Percentiles rank a stretch among this genome's conserved stretches.
These are phyloP conservation scores for Fregata magnificens DNA, from an alignment of 2,113 vertebrate species.

Conservation along the genomic window DNA sequence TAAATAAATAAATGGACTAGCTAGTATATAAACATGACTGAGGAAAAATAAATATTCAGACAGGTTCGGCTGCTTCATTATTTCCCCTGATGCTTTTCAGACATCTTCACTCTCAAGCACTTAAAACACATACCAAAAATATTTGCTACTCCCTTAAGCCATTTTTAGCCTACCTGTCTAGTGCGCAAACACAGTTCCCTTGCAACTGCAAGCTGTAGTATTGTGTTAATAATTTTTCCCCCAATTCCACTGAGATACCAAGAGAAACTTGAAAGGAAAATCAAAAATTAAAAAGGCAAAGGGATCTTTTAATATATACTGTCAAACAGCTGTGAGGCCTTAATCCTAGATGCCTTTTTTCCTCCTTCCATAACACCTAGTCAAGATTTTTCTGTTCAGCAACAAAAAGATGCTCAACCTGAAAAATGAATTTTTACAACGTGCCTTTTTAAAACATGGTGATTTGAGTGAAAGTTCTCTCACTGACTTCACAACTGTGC, in stretches of 20 bases:
- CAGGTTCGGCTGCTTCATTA: neutral
- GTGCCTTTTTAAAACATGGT: neutral
- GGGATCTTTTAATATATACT: slow-evolving; percentile 40
- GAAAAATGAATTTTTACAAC: neutral
- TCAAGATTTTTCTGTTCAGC: neutral
- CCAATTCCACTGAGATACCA: neutral
- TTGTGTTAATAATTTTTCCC: slow-evolving; percentile 43
- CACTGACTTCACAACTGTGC: neutral
- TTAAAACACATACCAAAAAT: slow-evolving; percentile 47
- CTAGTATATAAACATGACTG: slow-evolving; percentile 23
- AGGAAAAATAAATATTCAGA: slow-evolving; percentile 43
- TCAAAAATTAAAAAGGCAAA: slow-evolving; percentile 58
- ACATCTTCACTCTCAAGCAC: slow-evolving; percentile 6
- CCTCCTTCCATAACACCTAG: neutral
- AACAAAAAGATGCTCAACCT: slow-evolving; percentile 3
- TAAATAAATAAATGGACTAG: neutral
- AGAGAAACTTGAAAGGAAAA: slow-evolving; percentile 58
- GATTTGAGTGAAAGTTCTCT: neutral
- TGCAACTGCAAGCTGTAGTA: neutral
- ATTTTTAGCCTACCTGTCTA: slow-evolving; percentile 61
- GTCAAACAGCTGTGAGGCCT: slow-evolving; percentile 30
- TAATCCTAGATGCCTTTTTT: slow-evolving; percentile 24
- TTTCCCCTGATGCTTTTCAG: slow-evolving; percentile 32
- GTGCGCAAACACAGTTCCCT: neutral
- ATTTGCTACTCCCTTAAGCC: slow-evolving; percentile 31